Conservation (phyloP, 1,140 invertebrate species). For the Pemphigus obesinymphae region DNA sequence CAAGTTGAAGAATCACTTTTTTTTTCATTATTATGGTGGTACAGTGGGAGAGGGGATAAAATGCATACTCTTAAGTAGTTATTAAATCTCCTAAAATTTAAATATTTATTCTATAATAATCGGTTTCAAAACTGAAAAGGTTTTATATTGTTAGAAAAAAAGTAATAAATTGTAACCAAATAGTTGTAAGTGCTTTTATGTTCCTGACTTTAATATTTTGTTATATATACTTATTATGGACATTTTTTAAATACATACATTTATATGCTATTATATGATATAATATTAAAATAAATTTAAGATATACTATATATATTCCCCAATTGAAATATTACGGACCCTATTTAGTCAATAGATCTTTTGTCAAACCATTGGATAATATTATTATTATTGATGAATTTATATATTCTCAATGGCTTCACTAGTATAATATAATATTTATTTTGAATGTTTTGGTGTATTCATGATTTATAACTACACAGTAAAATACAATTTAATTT, state of each 20-base stretch:
- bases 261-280: slow-evolving; percentile 17
- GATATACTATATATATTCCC: background rate
- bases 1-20: background rate
- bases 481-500: background rate
- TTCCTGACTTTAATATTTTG: slow-evolving; percentile 33
- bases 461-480: background rate
- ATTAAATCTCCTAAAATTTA: background rate
- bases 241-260: slow-evolving; percentile 33
- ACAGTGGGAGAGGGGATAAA: background rate
- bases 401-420: slow-evolving; percentile 5
- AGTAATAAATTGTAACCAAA: background rate
- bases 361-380: slow-evolving; percentile 9
- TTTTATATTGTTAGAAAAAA: background rate
- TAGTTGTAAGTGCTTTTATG: slow-evolving; percentile 33
- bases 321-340: background rate
- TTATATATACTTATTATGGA: slow-evolving; percentile 18
- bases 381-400: slow-evolving; percentile 11
- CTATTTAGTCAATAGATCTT: background rate
- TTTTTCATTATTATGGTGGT: background rate
- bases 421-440: background rate
- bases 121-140: background rate
- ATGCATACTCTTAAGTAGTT: background rate
- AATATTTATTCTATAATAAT: slow-evolving; percentile 2
- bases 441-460: slow-evolving; percentile 1
- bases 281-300: slow-evolving; percentile 16